Evolutionary conservation across 2,113 vertebrate genomes (phyloP).

Genomic region (Odocoileus hemionus): DNA sequence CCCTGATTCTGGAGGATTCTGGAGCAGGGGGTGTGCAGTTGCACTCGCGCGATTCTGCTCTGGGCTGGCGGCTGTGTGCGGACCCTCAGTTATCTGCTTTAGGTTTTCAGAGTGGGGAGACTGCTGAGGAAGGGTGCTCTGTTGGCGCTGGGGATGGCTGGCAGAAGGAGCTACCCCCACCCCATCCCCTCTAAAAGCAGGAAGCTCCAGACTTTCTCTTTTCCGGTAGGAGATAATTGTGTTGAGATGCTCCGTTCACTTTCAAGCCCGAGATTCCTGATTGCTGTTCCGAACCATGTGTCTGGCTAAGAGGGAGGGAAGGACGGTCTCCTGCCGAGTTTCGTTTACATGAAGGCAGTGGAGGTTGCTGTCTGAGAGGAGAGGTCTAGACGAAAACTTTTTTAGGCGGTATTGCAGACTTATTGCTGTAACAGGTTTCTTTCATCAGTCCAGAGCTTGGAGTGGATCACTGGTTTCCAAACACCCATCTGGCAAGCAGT

Average conservation of each 20-base stretch:
- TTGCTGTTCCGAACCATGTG: not conserved
- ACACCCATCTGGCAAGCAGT: not conserved
- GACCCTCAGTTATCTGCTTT: not conserved
- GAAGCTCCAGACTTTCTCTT: not conserved
- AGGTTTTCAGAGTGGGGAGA: not conserved
- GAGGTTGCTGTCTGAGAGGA: not conserved
- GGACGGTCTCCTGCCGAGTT: not conserved
- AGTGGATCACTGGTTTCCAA: not conserved
- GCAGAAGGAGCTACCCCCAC: not conserved
- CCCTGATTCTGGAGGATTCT: not conserved
- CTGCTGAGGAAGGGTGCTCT: not conserved
- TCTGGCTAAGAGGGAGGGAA: not conserved
- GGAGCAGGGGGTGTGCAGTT: not conserved
- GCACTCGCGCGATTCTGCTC: not conserved
- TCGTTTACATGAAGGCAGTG: not conserved
- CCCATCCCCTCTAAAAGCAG: too few species aligned
- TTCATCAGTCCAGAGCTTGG: not conserved
- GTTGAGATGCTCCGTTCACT: not conserved
- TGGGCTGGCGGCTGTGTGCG: not conserved
- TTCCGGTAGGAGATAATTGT: not conserved
- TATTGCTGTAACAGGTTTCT: constrained; percentile 32
- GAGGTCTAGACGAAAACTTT: constrained; percentile 10
- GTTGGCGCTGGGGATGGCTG: not conserved
- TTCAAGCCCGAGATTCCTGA: not conserved
- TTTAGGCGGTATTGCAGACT: not conserved